Evolutionary conservation across 2,113 vertebrate species (phyloP).

Genomic region (Semnornis frantzii): DNA sequence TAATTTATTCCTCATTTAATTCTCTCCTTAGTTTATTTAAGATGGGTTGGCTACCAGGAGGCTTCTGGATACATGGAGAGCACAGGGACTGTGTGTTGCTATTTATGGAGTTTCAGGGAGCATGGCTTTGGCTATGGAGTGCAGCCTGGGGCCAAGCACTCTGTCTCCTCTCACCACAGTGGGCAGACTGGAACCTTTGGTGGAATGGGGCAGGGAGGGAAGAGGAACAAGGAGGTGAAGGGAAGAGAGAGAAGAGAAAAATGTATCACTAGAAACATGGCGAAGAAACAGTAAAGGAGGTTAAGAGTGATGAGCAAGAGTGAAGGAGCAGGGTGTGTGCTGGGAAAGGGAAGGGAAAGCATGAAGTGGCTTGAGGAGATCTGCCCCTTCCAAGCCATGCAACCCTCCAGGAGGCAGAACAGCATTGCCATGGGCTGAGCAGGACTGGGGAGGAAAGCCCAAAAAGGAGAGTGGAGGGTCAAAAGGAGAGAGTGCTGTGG

Average conservation of each 20-base stretch:
- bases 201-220: neutral
- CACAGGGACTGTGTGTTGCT: neutral
- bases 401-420: neutral
- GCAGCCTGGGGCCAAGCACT: neutral
- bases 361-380: neutral
- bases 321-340: neutral
- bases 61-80: neutral
- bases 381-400: neutral
- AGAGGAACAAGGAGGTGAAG: neutral
- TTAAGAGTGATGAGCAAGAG: neutral
- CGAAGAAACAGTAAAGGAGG: neutral
- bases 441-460: neutral
- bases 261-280: neutral
- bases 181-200: neutral
- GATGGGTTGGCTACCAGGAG: neutral
- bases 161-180: neutral
- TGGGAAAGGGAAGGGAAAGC: neutral
- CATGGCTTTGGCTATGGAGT: neutral
- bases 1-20: conserved; percentile 9
- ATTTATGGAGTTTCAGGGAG: neutral
- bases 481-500: neutral
- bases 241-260: conserved; percentile 10
- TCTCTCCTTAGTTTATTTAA: conserved; percentile 10
- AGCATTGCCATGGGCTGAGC: neutral
- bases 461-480: neutral